Percentiles rank a stretch among this genome's conserved stretches.
These are phyloP conservation scores for Polyommatus iphigenia DNA, from an alignment of 2,888 invertebrate species.

Conservation along the genomic window DNA sequence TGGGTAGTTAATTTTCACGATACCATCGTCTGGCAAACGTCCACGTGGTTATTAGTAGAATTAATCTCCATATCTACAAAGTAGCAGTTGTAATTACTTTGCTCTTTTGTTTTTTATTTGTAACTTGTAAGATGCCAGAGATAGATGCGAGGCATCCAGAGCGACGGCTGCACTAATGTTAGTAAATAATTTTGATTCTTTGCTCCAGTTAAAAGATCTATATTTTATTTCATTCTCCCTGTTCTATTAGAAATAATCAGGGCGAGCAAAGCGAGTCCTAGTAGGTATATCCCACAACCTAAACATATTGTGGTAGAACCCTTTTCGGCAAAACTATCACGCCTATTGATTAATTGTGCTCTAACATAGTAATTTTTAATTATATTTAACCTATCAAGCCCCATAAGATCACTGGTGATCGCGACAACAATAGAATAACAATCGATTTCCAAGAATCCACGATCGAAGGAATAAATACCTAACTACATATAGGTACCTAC, in stretches of 20 bases:
- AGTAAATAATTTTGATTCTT: background rate
- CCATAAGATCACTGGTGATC: too few relatives aligned
- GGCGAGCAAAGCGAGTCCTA: too few relatives aligned
- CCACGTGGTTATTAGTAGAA: conserved; percentile 14
- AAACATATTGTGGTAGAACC: too few relatives aligned
- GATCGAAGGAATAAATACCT: too few relatives aligned
- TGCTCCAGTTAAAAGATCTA: background rate
- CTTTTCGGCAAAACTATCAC: too few relatives aligned
- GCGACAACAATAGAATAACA: too few relatives aligned
- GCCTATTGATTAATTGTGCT: too few relatives aligned
- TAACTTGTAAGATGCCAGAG: background rate
- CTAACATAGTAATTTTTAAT: too few relatives aligned
- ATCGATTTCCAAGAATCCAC: too few relatives aligned
- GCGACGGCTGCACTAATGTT: background rate
- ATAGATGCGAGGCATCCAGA: background rate
- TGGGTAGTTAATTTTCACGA: conserved; percentile 16
- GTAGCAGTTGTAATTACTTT: conserved; percentile 10
- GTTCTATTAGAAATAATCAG: background rate
- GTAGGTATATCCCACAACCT: too few relatives aligned
- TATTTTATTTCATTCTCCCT: background rate
- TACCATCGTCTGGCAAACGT: conserved; percentile 27
- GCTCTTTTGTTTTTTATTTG: conserved; percentile 8
- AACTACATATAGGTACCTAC: too few relatives aligned
- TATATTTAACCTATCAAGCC: too few relatives aligned
- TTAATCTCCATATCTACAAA: conserved; percentile 30